Evolutionary conservation across 2,888 invertebrate species (phyloP).

Genomic region (Carcina quercana): DNA sequence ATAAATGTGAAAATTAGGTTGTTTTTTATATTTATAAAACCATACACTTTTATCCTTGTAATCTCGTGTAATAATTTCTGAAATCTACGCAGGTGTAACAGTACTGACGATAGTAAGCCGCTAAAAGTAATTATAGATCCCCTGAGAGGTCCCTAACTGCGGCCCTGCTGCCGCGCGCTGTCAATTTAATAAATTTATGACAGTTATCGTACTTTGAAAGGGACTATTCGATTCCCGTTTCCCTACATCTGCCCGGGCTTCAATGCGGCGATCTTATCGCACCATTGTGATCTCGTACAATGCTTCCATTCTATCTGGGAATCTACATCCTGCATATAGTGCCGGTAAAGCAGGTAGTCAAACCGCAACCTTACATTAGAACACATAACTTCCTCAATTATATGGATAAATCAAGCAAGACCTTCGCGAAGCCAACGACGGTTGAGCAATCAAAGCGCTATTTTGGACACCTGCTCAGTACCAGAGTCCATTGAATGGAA

Average conservation of each 20-base stretch:
- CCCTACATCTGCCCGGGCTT: constrained; percentile 26
- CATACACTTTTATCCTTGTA: too few relatives aligned
- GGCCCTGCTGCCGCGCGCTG: too few relatives aligned
- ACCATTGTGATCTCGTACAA: constrained; percentile 24
- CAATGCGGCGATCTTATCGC: constrained; percentile 25
- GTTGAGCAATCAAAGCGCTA: too few relatives aligned
- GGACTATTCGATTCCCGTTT: constrained; percentile 8
- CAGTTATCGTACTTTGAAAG: constrained; percentile 1
- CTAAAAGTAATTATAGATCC: too few relatives aligned
- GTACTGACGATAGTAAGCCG: too few relatives aligned
- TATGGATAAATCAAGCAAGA: constrained; percentile 1
- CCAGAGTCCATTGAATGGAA: too few relatives aligned
- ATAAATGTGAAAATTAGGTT: too few relatives aligned
- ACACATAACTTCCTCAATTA: constrained; percentile 6
- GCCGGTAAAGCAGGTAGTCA: constrained; percentile 13
- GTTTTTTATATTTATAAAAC: too few relatives aligned
- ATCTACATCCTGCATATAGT: constrained; percentile 8
- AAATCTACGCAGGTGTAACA: too few relatives aligned
- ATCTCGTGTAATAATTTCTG: too few relatives aligned
- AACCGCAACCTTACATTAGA: constrained; percentile 5
- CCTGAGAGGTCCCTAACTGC: too few relatives aligned
- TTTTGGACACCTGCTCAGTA: too few relatives aligned
- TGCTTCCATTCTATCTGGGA: constrained; percentile 21
- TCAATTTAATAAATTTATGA: constrained; percentile 6
- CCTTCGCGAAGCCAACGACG: constrained; percentile 6